Evolutionary conservation across 2,113 vertebrate species (phyloP), one percentile per base, ranked within the genome.

Genomic region (Erythrocebus patas): DNA sequence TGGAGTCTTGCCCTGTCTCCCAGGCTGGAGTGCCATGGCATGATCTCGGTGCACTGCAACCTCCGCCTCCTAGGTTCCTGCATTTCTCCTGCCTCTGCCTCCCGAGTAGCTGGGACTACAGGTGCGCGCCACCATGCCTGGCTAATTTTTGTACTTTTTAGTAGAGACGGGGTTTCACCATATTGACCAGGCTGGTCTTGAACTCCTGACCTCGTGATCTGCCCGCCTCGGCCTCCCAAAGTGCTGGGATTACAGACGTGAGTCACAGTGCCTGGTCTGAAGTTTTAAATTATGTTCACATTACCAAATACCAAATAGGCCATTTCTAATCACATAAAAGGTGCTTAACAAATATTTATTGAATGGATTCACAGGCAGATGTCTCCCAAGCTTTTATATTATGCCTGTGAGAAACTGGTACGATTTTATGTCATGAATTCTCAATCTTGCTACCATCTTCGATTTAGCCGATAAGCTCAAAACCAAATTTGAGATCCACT

Each of bases 121-220:
- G 52, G 18, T 18, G 6, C 2, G 0, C 2, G 2, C 52, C 52
- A 55, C 18, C 18, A 55, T 0, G 18, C 52, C 52, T 55, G 52
- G 18, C 6, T 55, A 55, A 55, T 55, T 55, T 55, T 55, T 55
- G 18, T 55, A 55, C 18, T 55, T 55, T 55, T 55, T 55, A 55
- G 52, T 55, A 55, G 52, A 8, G 18, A 55, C 0, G 18, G 52
- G 52, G 52, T 55, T 55, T 55, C 52, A 55, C 17, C 52, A 55
- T 55, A 55, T 55, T 55, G 18, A 55, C 52, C 52, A 55, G 52
- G 52, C 52, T 20, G 52, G 52, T 55, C 52, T 55, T 55, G 52
- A 55, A 55, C 18, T 20, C 18, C 52, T 55, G 52, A 55, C 52
- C 52, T 55, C 18, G 0, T 20, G 52, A 55, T 55, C 52, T 18